phyloP scores from a whole-genome alignment of 2,113 vertebrate species.

The Prochilodus magdalenae region DNA sequence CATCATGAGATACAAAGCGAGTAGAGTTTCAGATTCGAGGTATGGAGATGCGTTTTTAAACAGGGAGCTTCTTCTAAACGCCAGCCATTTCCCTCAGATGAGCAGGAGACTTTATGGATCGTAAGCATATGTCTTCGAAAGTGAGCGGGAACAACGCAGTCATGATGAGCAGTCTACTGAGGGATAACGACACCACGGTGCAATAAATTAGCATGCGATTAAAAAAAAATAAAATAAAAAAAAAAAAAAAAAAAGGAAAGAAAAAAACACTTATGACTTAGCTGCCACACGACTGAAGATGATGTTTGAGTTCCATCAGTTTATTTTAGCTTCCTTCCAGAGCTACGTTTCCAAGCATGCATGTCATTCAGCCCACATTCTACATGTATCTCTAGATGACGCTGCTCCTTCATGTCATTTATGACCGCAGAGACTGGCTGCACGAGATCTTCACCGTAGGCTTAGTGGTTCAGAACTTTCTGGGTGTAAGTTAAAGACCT shows the following conservation, averaged over 20 bases:
- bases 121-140: constrained; percentile 70
- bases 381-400: background rate
- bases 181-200: constrained; percentile 38
- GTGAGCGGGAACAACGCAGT: constrained; percentile 33
- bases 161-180: constrained; percentile 34
- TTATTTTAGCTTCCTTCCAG: background rate
- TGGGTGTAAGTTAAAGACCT: too few species aligned
- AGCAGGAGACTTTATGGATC: constrained; percentile 66
- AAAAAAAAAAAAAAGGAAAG: background rate
- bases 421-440: background rate
- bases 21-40: constrained; percentile 69
- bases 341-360: background rate
- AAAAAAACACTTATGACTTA: background rate
- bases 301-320: background rate
- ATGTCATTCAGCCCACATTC: background rate
- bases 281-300: background rate
- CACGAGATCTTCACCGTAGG: too few species aligned
- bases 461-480: too few species aligned
- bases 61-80: constrained; percentile 65
- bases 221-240: background rate
- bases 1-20: constrained; percentile 67
- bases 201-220: constrained; percentile 42
- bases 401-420: too few species aligned
- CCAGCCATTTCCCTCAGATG: constrained; percentile 56
- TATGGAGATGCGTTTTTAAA: constrained; percentile 64